Evolutionary conservation across 2,113 vertebrate species (phyloP).

Genomic region (Mastomys natalensis): DNA sequence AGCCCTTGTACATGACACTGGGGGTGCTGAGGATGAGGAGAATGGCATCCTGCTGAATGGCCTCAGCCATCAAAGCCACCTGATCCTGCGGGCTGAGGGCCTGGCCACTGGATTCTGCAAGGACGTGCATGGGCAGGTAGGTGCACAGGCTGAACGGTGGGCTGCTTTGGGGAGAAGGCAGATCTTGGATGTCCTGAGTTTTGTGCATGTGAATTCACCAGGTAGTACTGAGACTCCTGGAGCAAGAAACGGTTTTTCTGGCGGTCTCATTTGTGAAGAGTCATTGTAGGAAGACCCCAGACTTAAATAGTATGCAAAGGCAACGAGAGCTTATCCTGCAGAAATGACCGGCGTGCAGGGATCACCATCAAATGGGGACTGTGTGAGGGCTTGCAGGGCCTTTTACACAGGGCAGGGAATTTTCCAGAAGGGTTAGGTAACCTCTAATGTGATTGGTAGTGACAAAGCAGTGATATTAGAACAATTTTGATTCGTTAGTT

Average conservation of each 20-base stretch:
- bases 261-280: neutral
- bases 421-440: too few species aligned
- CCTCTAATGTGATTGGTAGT: too few species aligned
- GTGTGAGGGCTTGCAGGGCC: too few species aligned
- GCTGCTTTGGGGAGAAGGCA: neutral
- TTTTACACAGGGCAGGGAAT: too few species aligned
- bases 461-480: too few species aligned
- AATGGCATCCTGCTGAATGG: constrained; percentile 88
- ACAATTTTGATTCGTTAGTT: too few species aligned
- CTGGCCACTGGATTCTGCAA: constrained; percentile 95
- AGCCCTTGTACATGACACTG: constrained; percentile 87
- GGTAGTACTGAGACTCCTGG: neutral
- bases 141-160: constrained; percentile 74
- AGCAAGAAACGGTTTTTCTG: neutral
- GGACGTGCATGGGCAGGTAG: constrained; percentile 97
- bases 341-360: too few species aligned
- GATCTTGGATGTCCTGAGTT: neutral
- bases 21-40: constrained; percentile 86
- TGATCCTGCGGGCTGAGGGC: constrained; percentile 92
- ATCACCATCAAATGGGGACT: too few species aligned
- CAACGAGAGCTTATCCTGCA: too few species aligned
- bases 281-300: too few species aligned
- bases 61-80: constrained; percentile 92
- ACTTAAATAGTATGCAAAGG: too few species aligned
- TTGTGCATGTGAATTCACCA: neutral